phyloP scores from a whole-genome alignment of 2,797 vertebrate genomes.

The Enoplosus armatus region DNA sequence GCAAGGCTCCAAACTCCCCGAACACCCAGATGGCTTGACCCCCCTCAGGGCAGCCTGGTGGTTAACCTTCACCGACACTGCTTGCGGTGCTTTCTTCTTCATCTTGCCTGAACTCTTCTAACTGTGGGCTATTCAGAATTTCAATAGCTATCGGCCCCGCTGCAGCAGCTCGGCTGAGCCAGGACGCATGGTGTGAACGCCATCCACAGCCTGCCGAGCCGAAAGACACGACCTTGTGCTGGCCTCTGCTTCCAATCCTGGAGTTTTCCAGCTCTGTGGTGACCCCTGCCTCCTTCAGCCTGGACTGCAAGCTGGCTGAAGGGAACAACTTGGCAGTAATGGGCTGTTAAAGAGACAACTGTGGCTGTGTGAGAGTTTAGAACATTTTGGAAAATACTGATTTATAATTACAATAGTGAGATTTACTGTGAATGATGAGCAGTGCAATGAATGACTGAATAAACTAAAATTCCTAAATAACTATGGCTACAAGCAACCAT shows the following conservation, averaged over 20 bases:
- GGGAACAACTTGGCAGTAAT: constrained; percentile 31
- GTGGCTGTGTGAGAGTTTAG: constrained; percentile 7
- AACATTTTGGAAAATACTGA: background rate
- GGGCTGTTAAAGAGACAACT: constrained; percentile 30
- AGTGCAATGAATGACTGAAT: background rate
- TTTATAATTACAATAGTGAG: background rate
- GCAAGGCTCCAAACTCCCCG: constrained; percentile 7
- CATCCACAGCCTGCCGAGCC: constrained; percentile 34
- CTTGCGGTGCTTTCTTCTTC: constrained; percentile 13
- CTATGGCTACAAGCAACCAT: background rate
- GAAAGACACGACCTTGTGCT: constrained; percentile 52
- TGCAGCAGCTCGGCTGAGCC: constrained; percentile 28
- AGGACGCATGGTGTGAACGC: constrained; percentile 18
- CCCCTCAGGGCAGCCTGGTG: constrained; percentile 45
- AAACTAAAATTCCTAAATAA: background rate
- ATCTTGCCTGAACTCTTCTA: constrained; percentile 28
- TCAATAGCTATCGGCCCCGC: background rate
- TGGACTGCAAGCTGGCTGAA: constrained; percentile 51
- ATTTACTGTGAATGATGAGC: background rate
- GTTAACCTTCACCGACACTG: constrained; percentile 54
- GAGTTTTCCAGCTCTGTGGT: constrained; percentile 25
- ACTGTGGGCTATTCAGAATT: constrained; percentile 32
- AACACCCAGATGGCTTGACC: constrained; percentile 41
- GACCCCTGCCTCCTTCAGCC: constrained; percentile 25
- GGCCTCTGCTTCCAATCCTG: constrained; percentile 33